A percentile compares a stretch with the other conserved stretches of the same genome.
Evolutionary conservation across 2,888 invertebrate genomes (phyloP).

Genomic region (Venusia cambrica): DNA sequence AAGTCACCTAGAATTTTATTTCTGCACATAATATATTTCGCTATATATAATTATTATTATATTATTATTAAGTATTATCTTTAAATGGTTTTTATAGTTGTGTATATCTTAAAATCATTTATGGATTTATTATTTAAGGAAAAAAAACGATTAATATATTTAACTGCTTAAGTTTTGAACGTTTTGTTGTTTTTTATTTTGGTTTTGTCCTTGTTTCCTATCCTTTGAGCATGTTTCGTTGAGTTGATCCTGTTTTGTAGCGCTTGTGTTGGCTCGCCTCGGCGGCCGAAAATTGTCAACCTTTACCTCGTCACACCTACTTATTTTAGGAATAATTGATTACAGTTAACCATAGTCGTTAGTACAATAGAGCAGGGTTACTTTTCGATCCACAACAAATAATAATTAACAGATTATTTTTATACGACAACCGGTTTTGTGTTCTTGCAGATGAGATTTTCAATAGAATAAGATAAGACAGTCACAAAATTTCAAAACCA

Average conservation of each 20-base stretch:
- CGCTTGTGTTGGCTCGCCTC: conserved; percentile 52
- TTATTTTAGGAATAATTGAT: conserved; percentile 79
- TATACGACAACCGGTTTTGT: conserved; percentile 79
- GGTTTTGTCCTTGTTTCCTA: conserved; percentile 53
- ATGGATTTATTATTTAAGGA: conserved; percentile 79
- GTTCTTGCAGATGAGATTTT: conserved; percentile 68
- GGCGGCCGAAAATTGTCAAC: conserved; percentile 71
- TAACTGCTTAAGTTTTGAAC: conserved; percentile 79
- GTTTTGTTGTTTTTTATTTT: conserved; percentile 76
- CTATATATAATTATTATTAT: conserved; percentile 81
- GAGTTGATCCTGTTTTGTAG: conserved; percentile 48
- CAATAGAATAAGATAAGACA: conserved; percentile 62
- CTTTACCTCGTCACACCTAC: conserved; percentile 76
- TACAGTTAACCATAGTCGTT: conserved; percentile 78
- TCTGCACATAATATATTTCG: conserved; percentile 82
- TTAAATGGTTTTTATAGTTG: conserved; percentile 81
- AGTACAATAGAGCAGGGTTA: conserved; percentile 81
- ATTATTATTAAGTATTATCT: conserved; percentile 81
- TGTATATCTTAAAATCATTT: conserved; percentile 81
- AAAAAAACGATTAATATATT: conserved; percentile 80
- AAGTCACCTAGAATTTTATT: conserved; percentile 82
- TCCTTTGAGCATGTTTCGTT: conserved; percentile 58
- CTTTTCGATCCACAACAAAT: conserved; percentile 80
- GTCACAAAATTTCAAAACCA: conserved; percentile 64
- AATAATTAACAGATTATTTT: conserved; percentile 77